These are phyloP conservation scores for Hypsopygia costalis DNA, from an alignment of 2,888 invertebrate species.

Conservation along the genomic window DNA sequence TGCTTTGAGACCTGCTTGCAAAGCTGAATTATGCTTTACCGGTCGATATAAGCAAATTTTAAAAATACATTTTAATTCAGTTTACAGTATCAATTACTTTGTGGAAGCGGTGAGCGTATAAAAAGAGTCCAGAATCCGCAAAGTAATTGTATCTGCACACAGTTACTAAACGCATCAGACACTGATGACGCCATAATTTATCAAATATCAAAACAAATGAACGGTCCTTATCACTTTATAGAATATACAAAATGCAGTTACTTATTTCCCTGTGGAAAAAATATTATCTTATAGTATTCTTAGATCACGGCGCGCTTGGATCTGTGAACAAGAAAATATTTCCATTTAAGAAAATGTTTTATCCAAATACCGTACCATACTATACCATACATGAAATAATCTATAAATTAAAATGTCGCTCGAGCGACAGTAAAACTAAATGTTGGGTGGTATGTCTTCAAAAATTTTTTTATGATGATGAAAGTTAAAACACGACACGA, in stretches of 20 bases:
- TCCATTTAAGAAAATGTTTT: conserved; percentile 6
- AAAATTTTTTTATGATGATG: too few species aligned
- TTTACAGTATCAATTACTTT: conserved; percentile 70
- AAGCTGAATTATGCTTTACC: conserved; percentile 64
- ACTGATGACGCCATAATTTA: conserved; percentile 74
- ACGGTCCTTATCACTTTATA: conserved; percentile 80
- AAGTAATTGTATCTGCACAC: conserved; percentile 71
- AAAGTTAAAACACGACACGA: too few species aligned
- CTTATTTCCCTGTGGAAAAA: conserved; percentile 82
- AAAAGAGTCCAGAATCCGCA: conserved; percentile 75
- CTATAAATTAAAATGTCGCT: too few species aligned
- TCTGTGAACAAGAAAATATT: conserved; percentile 57
- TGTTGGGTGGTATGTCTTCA: too few species aligned
- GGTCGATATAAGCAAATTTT: conserved; percentile 69
- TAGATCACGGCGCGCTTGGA: conserved; percentile 80
- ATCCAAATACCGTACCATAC: too few species aligned
- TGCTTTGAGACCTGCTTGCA: conserved; percentile 70
- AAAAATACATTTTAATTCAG: conserved; percentile 68
- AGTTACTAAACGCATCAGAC: conserved; percentile 70
- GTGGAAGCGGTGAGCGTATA: conserved; percentile 77
- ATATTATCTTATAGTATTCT: conserved; percentile 81
- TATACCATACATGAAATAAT: too few species aligned
- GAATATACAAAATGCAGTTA: conserved; percentile 82
- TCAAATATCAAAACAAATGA: conserved; percentile 79
- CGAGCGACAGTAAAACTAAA: too few species aligned